These are phyloP conservation scores for Teinopalpus imperialis DNA, from an alignment of 2,888 invertebrate species.

Conservation along the genomic window DNA sequence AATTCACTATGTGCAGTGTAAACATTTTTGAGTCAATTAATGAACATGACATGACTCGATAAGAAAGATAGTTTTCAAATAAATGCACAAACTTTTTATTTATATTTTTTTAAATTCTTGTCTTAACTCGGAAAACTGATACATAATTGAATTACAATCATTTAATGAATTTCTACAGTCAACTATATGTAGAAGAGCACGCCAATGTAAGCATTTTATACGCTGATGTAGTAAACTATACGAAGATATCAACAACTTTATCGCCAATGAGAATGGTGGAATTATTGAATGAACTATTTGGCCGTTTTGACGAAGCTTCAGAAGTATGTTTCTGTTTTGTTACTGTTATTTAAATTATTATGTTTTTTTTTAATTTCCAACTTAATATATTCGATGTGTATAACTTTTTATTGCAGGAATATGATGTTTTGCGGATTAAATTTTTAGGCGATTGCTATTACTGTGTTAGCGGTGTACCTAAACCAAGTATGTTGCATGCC, in stretches of 20 bases:
- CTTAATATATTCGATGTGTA: too few relatives aligned
- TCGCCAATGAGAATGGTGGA: slow-evolving; percentile 92
- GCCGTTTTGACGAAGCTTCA: slow-evolving; percentile 94
- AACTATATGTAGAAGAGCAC: slow-evolving; percentile 93
- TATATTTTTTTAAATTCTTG: too few relatives aligned
- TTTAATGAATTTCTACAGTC: too few relatives aligned
- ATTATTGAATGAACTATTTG: slow-evolving; percentile 94
- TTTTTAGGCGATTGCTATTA: slow-evolving; percentile 97
- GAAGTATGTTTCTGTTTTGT: slow-evolving; percentile 80
- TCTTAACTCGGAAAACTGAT: too few relatives aligned
- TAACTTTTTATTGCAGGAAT: slow-evolving; percentile 79
- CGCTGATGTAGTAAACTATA: slow-evolving; percentile 97
- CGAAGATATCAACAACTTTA: slow-evolving; percentile 91
- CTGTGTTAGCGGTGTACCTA: slow-evolving; percentile 93
- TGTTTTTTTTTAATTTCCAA: too few relatives aligned
- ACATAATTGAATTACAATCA: too few relatives aligned
- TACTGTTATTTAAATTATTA: too few relatives aligned
- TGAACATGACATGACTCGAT: too few relatives aligned
- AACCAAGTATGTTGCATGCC: slow-evolving; percentile 90
- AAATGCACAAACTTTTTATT: too few relatives aligned
- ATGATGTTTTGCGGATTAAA: slow-evolving; percentile 92
- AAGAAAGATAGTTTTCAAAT: too few relatives aligned
- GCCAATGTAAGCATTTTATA: slow-evolving; percentile 94
- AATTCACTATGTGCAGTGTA: too few relatives aligned
- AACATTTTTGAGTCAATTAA: too few relatives aligned